These are phyloP conservation scores for Siderastrea radians DNA, from an alignment of 92 coral and sea anemone species.

Conservation along the genomic window DNA sequence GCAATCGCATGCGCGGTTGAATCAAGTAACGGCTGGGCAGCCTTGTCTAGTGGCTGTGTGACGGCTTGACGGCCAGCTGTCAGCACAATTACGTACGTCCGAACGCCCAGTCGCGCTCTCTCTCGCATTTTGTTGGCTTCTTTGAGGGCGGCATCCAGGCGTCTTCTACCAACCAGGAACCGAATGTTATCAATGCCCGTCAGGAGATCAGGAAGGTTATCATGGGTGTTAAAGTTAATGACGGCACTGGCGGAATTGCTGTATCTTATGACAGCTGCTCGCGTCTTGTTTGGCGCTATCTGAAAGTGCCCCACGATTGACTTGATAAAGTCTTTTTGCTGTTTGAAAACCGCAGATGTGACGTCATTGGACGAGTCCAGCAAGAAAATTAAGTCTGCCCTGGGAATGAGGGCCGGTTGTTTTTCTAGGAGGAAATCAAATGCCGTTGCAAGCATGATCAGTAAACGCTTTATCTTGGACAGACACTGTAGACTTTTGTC, in stretches of 20 bases:
- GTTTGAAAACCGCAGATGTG: conserved; percentile 60
- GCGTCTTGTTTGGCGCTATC: conserved; percentile 69
- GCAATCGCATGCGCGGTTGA: conserved; percentile 76
- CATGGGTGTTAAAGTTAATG: conserved; percentile 63
- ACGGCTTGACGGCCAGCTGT: conserved; percentile 74
- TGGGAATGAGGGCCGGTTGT: conserved; percentile 32
- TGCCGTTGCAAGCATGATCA: background rate
- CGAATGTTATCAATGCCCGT: conserved; percentile 70
- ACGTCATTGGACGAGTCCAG: conserved; percentile 89
- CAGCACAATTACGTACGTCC: conserved; percentile 61
- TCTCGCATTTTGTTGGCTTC: conserved; percentile 55
- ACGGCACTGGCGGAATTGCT: conserved; percentile 61
- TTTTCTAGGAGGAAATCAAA: conserved; percentile 3
- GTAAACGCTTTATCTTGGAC: no score
- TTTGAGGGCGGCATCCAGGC: conserved; percentile 74
- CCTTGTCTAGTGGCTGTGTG: conserved; percentile 55
- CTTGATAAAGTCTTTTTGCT: conserved; percentile 80
- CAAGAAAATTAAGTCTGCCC: conserved; percentile 81
- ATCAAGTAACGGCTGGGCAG: conserved; percentile 75
- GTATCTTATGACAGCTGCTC: conserved; percentile 85
- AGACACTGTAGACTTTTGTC: no score
- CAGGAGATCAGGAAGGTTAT: conserved; percentile 61
- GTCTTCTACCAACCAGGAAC: conserved; percentile 69
- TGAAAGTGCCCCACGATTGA: conserved; percentile 66
- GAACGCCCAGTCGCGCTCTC: conserved; percentile 44